Percentiles rank a stretch among this genome's conserved stretches.
phyloP scores from a whole-genome alignment of 2,797 vertebrate species.

The Sus cebifrons region DNA sequence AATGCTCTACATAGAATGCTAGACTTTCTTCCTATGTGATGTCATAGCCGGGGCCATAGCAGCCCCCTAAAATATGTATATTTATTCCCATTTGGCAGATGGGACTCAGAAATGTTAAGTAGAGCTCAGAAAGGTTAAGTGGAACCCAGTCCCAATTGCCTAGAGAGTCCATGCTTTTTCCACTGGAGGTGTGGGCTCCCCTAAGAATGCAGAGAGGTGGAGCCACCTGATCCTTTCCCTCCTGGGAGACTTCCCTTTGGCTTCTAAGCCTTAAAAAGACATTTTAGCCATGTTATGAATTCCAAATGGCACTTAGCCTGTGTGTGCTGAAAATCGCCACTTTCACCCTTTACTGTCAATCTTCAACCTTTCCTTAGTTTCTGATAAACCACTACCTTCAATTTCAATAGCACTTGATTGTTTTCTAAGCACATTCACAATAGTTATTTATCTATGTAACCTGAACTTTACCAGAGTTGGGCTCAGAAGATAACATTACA shows the following conservation, averaged over 20 bases:
- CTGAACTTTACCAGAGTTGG: neutral
- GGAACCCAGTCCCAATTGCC: neutral
- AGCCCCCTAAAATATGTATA: neutral
- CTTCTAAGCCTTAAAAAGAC: neutral
- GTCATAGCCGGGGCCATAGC: neutral
- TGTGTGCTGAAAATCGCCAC: neutral
- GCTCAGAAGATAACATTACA: neutral
- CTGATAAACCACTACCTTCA: constrained; percentile 14
- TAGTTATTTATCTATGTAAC: neutral
- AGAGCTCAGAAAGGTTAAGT: neutral
- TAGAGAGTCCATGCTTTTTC: neutral
- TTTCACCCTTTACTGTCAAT: neutral
- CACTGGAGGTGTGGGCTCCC: neutral
- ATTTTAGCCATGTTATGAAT: constrained; percentile 19
- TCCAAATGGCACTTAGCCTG: constrained; percentile 10
- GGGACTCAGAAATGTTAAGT: neutral
- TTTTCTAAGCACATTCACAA: constrained; percentile 32
- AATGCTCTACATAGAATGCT: neutral
- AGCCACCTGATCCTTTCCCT: neutral
- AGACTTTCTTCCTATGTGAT: neutral
- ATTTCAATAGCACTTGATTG: neutral
- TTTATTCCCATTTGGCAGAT: constrained; percentile 31
- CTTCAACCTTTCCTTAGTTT: neutral
- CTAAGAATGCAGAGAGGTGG: neutral
- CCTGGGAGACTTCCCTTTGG: neutral